Evolutionary conservation across 2,888 invertebrate species (phyloP).

Genomic region (Dioctria linearis): DNA sequence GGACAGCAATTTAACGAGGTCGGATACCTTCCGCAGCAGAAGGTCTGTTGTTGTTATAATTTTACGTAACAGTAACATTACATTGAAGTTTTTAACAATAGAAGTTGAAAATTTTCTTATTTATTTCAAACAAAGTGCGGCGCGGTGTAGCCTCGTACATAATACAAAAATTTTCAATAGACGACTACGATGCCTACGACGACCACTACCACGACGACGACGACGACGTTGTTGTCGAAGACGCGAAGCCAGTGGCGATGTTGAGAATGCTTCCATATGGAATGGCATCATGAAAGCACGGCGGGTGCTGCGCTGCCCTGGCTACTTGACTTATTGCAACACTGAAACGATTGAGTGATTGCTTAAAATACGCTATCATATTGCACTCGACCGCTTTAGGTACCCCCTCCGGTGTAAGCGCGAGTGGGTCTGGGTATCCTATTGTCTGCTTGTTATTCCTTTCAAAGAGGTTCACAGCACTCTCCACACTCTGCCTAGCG

Average conservation of each 20-base stretch:
- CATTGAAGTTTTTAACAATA: slow-evolving; percentile 41
- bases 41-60: slow-evolving; percentile 40
- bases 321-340: slow-evolving; percentile 51
- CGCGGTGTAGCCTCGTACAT: slow-evolving; percentile 29
- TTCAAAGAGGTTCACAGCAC: slow-evolving; percentile 33
- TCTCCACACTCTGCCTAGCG: not conserved
- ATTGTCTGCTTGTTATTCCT: slow-evolving; percentile 31
- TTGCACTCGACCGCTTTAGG: slow-evolving; percentile 50
- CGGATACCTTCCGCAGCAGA: slow-evolving; percentile 34
- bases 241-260: not conserved
- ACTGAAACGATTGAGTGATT: slow-evolving; percentile 50
- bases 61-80: slow-evolving; percentile 49
- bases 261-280: slow-evolving; percentile 25
- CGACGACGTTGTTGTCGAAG: not conserved
- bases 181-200: not conserved
- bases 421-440: slow-evolving; percentile 16
- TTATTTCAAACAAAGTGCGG: slow-evolving; percentile 14
- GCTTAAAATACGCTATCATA: slow-evolving; percentile 48
- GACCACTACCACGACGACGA: no score
- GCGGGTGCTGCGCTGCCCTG: not conserved
- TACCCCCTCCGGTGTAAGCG: slow-evolving; percentile 2
- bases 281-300: slow-evolving; percentile 24
- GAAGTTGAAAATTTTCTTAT: slow-evolving; percentile 40
- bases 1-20: slow-evolving; percentile 25
- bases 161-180: slow-evolving; percentile 6